Percentiles rank a stretch among this genome's conserved stretches.
phyloP scores from a whole-genome alignment of 30 jellyfish, hydroid and myxozoan species.

The Catostylus mosaicus region DNA sequence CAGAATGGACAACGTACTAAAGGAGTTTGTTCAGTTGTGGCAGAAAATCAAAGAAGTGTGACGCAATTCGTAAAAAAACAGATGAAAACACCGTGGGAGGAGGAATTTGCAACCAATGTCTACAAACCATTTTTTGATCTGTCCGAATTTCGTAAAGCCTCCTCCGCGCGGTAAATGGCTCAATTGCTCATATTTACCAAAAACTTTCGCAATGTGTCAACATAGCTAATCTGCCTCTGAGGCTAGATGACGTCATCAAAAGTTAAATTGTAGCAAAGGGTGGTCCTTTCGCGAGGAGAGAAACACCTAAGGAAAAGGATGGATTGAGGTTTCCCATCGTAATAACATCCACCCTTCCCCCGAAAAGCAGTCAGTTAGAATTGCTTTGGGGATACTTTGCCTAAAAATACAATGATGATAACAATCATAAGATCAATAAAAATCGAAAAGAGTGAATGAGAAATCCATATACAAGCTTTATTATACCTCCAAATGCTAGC shows the following conservation, averaged over 20 bases:
- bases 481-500: too few species aligned
- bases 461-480: too few species aligned
- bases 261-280: not conserved
- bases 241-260: not conserved
- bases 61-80: not conserved
- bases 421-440: too few species aligned
- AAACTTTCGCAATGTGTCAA: not conserved
- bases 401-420: too few species aligned
- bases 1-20: not conserved
- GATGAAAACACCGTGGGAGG: constrained; percentile 2
- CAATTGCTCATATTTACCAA: not conserved
- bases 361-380: too few species aligned
- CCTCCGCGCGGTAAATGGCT: not conserved
- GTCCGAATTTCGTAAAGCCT: not conserved
- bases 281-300: not conserved
- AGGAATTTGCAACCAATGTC: not conserved
- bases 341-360: too few species aligned
- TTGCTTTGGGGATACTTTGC: too few species aligned
- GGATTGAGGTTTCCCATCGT: too few species aligned
- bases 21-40: not conserved
- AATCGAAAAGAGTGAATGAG: too few species aligned
- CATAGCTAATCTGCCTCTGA: not conserved
- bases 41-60: not conserved
- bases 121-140: not conserved
- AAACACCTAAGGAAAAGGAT: too few species aligned